Conservation (phyloP, 2,797 vertebrate species). For the Rhinatrema bivittatum region DNA sequence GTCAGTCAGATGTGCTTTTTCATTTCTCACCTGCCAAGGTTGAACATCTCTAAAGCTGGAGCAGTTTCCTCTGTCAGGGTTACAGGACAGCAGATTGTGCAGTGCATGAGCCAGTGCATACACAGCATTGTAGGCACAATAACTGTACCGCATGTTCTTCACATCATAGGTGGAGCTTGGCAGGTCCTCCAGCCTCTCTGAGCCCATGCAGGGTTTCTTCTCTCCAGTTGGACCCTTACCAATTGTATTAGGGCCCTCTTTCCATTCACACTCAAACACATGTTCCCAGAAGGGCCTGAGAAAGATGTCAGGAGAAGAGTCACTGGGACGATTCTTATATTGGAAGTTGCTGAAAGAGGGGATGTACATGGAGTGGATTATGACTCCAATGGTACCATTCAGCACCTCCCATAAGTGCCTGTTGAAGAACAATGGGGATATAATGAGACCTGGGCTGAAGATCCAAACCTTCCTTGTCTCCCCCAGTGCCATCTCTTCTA, state of each 20-base stretch:
- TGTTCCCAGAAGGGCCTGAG: conserved; percentile 1
- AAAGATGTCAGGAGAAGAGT: neutral
- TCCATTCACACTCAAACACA: conserved; percentile 1
- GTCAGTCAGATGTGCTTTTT: no score
- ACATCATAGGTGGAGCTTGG: neutral
- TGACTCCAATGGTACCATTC: conserved; percentile 4
- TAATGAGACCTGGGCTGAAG: conserved; percentile 5
- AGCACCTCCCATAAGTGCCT: neutral
- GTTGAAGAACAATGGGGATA: neutral
- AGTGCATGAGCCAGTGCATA: neutral
- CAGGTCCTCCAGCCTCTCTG: neutral
- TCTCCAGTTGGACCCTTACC: no score
- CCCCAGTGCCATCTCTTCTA: neutral
- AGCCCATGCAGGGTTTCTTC: neutral
- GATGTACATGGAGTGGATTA: neutral
- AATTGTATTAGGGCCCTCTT: no score
- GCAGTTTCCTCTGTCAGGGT: neutral
- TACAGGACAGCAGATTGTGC: neutral
- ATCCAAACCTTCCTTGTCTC: neutral
- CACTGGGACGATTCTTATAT: neutral
- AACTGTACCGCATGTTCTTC: neutral
- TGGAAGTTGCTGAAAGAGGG: neutral
- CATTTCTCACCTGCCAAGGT: conserved; percentile 9
- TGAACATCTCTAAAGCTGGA: neutral
- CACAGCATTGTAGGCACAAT: conserved; percentile 1